Percentiles rank a stretch among this genome's conserved stretches.
Evolutionary conservation across 2,113 vertebrate species (phyloP).

Genomic region (Callospermophilus lateralis): DNA sequence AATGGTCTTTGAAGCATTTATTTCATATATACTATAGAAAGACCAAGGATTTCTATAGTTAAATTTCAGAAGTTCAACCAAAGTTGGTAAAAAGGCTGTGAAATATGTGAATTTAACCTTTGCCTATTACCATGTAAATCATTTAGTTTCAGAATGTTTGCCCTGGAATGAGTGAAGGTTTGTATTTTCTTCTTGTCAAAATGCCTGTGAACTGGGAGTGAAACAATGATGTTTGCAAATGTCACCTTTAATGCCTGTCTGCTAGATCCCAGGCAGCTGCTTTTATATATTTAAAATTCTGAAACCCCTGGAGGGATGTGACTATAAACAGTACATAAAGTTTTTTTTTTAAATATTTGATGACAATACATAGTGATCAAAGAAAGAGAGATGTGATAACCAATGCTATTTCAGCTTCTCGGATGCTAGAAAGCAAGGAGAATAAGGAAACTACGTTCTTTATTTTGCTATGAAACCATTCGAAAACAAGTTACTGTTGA

Average conservation of each 20-base stretch:
- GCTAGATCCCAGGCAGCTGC: not conserved
- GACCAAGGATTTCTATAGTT: slow-evolving; percentile 73
- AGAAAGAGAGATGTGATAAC: not conserved
- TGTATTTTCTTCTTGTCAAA: slow-evolving; percentile 82
- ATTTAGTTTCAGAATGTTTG: slow-evolving; percentile 81
- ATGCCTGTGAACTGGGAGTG: slow-evolving; percentile 60
- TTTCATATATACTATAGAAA: slow-evolving; percentile 8
- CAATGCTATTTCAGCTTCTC: not conserved
- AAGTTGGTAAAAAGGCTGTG: slow-evolving; percentile 76
- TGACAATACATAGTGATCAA: not conserved
- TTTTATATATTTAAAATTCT: not conserved
- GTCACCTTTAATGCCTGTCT: slow-evolving; percentile 34
- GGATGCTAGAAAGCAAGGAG: slow-evolving; percentile 24
- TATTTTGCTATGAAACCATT: slow-evolving; percentile 13
- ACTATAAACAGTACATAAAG: not conserved
- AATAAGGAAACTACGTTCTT: not conserved
- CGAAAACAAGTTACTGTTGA: not conserved
- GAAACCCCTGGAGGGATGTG: not conserved
- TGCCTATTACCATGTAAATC: slow-evolving; percentile 81
- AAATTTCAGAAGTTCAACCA: slow-evolving; percentile 75
- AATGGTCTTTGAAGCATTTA: slow-evolving; percentile 47
- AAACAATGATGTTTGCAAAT: slow-evolving; percentile 73
- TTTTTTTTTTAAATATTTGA: not conserved
- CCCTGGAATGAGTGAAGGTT: slow-evolving; percentile 71
- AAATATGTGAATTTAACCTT: slow-evolving; percentile 84